phyloP scores from a whole-genome alignment of 1,140 invertebrate species.

The Pseudachorutes palmiensis region DNA sequence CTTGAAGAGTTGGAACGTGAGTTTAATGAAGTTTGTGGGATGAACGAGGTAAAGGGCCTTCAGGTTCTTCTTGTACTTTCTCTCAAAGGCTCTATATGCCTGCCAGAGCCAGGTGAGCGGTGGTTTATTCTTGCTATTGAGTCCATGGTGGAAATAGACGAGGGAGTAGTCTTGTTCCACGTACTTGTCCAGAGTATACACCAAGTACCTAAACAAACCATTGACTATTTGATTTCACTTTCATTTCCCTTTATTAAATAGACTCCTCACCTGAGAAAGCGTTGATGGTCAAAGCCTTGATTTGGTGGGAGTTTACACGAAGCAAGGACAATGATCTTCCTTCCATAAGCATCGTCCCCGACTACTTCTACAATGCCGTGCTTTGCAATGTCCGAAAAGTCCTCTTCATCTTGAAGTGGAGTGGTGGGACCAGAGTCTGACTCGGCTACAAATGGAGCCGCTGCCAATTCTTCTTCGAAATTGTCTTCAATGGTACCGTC shows the following conservation, averaged over 20 bases:
- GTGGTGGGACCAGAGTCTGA: conserved; percentile 44
- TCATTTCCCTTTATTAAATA: too few species aligned
- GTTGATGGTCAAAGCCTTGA: conserved; percentile 70
- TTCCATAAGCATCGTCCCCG: conserved; percentile 79
- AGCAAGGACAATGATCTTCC: conserved; percentile 90
- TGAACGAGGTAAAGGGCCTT: conserved; percentile 98
- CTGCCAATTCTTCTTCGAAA: conserved; percentile 80
- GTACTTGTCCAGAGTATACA: conserved; percentile 91
- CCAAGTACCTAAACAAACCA: conserved; percentile 69
- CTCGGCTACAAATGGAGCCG: conserved; percentile 49
- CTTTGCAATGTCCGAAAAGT: conserved; percentile 66
- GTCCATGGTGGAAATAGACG: conserved; percentile 97
- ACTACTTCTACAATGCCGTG: conserved; percentile 82
- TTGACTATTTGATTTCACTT: too few species aligned
- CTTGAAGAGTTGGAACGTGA: conserved; percentile 91
- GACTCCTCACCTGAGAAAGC: conserved; percentile 74
- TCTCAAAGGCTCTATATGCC: conserved; percentile 95
- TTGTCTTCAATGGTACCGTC: conserved; percentile 86
- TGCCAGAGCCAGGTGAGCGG: conserved; percentile 91
- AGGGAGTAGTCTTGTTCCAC: conserved; percentile 98
- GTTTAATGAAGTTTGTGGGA: conserved; percentile 92
- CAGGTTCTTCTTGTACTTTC: conserved; percentile 99
- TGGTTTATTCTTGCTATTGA: conserved; percentile 94
- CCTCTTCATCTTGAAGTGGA: conserved; percentile 48
- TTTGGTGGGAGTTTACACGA: conserved; percentile 85